Conservation (phyloP, 1,140 invertebrate genomes). For the Drosophila melanogaster region Release_6_plus_ISO1_MT NT_033777.3:11474001-11474500, state of each 20-base stretch:
- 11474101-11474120: conserved; percentile 60
- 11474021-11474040: conserved; percentile 74
- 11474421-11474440: conserved; percentile 83
- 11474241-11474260: conserved; percentile 39
- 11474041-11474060: conserved; percentile 62
- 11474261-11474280: conserved; percentile 73
- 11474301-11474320: conserved; percentile 62
- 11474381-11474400: conserved; percentile 66
- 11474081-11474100: conserved; percentile 82
- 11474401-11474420: conserved; percentile 76
- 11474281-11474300: conserved; percentile 82
- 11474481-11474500: conserved; percentile 3
- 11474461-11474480: background rate
- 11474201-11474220: conserved; percentile 1
- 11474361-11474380: conserved; percentile 21
- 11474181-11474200: conserved; percentile 3
- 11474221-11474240: conserved; percentile 25
- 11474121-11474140: conserved; percentile 25
- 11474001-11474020: conserved; percentile 34
- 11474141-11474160: conserved; percentile 5
- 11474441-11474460: conserved; percentile 72
- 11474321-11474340: background rate
- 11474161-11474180: conserved; percentile 12
- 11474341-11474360: background rate
- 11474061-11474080: conserved; percentile 62